Evolutionary conservation across 23 tunicate species (phyloP).

Genomic region (Styela plicata): DNA sequence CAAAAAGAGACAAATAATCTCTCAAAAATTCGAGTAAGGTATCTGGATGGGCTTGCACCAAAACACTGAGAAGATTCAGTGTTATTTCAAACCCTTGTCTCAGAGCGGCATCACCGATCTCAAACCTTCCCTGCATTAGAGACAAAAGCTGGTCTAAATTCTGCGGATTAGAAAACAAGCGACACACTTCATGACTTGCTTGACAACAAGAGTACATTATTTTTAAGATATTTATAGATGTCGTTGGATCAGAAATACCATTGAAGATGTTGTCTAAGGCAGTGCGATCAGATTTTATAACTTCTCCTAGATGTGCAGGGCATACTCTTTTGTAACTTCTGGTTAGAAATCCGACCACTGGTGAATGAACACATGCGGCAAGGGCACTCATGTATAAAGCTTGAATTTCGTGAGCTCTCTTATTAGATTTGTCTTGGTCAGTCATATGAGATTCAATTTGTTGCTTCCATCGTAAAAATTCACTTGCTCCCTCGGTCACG

Average conservation of each 20-base stretch:
- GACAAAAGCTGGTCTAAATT: background rate
- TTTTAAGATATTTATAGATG: conserved; percentile 43
- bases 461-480: conserved; percentile 6
- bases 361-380: conserved; percentile 56
- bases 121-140: conserved; percentile 18
- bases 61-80: conserved; percentile 38
- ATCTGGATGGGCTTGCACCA: conserved; percentile 30
- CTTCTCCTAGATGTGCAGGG: conserved; percentile 11
- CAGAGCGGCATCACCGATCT: conserved; percentile 21
- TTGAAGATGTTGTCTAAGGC: conserved; percentile 4
- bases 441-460: conserved; percentile 11
- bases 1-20: conserved; percentile 28
- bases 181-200: conserved; percentile 19
- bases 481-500: conserved; percentile 35
- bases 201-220: conserved; percentile 53
- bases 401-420: conserved; percentile 14
- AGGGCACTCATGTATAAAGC: conserved; percentile 52
- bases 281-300: conserved; percentile 9
- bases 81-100: conserved; percentile 51
- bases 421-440: background rate
- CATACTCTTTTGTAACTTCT: conserved; percentile 29
- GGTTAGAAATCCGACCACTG: conserved; percentile 64
- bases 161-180: background rate
- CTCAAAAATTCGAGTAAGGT: conserved; percentile 14
- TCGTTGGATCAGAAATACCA: conserved; percentile 4